A percentile compares a stretch with the other conserved stretches of the same genome.
Evolutionary conservation across 2,797 vertebrate species (phyloP).

Genomic region (Siniperca scherzeri): DNA sequence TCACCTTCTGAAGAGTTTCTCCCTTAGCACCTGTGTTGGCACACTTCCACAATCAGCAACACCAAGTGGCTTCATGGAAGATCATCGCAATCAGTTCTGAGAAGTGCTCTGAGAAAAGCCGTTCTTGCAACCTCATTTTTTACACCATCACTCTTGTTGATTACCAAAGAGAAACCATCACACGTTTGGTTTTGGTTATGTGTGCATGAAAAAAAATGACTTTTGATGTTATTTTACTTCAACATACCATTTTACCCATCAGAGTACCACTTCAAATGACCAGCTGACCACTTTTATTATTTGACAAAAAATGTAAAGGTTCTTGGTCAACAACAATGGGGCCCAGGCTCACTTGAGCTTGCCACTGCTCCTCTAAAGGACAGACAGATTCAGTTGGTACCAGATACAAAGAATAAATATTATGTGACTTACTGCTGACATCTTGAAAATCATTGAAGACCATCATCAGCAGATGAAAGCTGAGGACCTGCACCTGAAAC

Average conservation of each 20-base stretch:
- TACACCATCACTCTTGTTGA: neutral
- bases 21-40: neutral
- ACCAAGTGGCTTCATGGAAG: neutral
- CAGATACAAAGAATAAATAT: neutral
- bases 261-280: neutral
- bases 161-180: neutral
- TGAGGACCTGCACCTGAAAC: neutral
- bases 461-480: neutral
- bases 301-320: neutral
- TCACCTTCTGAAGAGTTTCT: neutral
- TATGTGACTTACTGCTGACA: neutral
- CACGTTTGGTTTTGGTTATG: neutral
- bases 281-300: neutral
- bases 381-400: neutral
- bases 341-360: neutral
- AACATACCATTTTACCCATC: neutral
- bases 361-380: constrained; percentile 4
- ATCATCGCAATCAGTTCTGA: neutral
- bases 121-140: neutral
- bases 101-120: neutral
- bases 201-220: neutral
- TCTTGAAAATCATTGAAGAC: neutral
- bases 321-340: neutral
- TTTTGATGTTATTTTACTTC: neutral
- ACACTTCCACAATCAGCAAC: constrained; percentile 4